Evolutionary conservation across 2,113 vertebrate species (phyloP).

Genomic region (Neotragus pygmaeus): DNA sequence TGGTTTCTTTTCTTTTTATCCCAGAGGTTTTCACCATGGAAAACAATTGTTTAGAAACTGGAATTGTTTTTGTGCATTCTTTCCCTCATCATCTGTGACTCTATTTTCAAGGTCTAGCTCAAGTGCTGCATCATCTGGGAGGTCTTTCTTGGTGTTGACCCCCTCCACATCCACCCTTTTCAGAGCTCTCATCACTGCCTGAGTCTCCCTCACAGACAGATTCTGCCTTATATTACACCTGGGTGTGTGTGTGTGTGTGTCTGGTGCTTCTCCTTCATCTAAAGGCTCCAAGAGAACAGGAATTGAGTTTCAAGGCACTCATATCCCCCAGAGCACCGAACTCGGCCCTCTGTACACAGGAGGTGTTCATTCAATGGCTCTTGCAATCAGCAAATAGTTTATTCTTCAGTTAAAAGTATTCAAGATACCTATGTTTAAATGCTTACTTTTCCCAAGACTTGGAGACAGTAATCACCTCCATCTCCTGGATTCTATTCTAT

Average conservation of each 20-base stretch:
- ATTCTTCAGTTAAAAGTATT: neutral
- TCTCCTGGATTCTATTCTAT: neutral
- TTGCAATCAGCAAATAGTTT: neutral
- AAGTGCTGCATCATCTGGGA: neutral
- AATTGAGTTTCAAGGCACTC: neutral
- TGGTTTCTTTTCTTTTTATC: slow-evolving; percentile 11
- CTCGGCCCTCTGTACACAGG: neutral
- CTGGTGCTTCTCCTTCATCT: neutral
- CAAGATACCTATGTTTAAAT: neutral
- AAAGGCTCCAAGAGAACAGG: neutral
- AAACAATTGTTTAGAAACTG: neutral
- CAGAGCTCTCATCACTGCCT: neutral
- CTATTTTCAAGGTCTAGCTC: neutral
- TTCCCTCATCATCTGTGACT: neutral
- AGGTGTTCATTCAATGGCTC: neutral
- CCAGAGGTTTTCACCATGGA: neutral
- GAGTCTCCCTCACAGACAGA: neutral
- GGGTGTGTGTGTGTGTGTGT: no score
- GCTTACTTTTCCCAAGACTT: neutral
- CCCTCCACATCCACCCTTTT: neutral
- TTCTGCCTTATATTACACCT: neutral
- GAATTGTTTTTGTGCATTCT: neutral
- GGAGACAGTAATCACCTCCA: neutral
- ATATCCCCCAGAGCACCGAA: neutral
- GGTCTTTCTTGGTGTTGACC: neutral